These are phyloP conservation scores for Colaptes auratus DNA, from an alignment of 2,113 vertebrate species.

Conservation along the genomic window DNA sequence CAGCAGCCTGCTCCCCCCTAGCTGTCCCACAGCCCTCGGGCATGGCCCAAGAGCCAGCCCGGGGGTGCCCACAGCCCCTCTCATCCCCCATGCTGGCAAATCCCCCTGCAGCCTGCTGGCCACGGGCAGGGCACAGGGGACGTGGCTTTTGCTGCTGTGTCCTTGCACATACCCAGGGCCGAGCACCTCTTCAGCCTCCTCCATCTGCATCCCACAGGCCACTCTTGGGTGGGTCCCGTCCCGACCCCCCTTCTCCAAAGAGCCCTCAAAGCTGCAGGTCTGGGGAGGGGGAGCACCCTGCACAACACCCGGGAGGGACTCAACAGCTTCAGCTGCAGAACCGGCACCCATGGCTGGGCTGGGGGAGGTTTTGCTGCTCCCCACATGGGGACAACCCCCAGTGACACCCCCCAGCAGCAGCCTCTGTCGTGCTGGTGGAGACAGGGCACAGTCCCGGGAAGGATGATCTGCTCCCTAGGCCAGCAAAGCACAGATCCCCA, in stretches of 20 bases:
- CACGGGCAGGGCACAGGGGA: neutral
- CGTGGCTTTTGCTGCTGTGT: neutral
- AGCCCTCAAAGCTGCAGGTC: neutral
- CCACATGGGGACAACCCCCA: fast-evolving
- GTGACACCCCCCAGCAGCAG: neutral
- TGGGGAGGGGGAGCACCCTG: neutral
- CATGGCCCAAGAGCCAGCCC: neutral
- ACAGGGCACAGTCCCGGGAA: neutral
- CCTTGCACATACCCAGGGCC: neutral
- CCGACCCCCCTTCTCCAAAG: neutral
- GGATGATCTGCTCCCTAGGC: neutral
- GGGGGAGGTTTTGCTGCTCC: neutral
- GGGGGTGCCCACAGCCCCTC: neutral
- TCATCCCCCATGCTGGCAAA: fast-evolving
- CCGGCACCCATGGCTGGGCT: fast-evolving
- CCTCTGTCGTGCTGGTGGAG: neutral
- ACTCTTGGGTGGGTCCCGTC: fast-evolving
- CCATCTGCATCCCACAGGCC: fast-evolving
- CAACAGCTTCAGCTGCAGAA: neutral
- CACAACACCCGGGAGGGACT: fast-evolving
- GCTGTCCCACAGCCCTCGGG: fast-evolving
- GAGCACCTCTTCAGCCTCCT: neutral
- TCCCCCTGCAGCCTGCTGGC: neutral
- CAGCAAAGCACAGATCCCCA: neutral
- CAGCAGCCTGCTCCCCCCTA: fast-evolving